Conservation (phyloP, 2,888 invertebrate species). For the Apamea crenata region DNA sequence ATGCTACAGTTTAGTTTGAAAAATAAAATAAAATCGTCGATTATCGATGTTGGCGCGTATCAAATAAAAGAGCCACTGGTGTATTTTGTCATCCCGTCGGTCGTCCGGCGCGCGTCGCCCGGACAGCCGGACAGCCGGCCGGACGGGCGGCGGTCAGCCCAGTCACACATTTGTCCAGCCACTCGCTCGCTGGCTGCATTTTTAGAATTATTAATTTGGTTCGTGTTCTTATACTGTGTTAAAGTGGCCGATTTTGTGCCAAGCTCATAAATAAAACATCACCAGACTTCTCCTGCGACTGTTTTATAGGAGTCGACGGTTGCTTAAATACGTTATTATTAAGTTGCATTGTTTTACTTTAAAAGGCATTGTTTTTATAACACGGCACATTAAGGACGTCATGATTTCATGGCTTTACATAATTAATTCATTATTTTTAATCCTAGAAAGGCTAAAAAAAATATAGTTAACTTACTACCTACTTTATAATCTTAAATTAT, state of each 20-base stretch:
- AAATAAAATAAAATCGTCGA: constrained; percentile 51
- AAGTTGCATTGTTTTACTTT: constrained; percentile 74
- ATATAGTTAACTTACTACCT: neutral
- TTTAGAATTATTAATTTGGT: constrained; percentile 89
- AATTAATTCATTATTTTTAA: constrained; percentile 16
- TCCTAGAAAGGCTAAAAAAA: neutral
- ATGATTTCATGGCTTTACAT: constrained; percentile 45
- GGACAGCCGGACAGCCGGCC: constrained; percentile 33
- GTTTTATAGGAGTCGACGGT: constrained; percentile 79
- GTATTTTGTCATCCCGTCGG: constrained; percentile 77
- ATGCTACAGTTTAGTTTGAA: constrained; percentile 21
- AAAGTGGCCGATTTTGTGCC: constrained; percentile 86
- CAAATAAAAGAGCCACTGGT: constrained; percentile 72
- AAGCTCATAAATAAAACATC: constrained; percentile 88
- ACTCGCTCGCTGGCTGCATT: constrained; percentile 83
- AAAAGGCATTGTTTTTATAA: constrained; percentile 64
- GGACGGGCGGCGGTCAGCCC: constrained; percentile 62
- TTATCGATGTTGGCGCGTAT: constrained; percentile 65
- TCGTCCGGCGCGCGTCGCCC: constrained; percentile 26
- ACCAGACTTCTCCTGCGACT: constrained; percentile 74
- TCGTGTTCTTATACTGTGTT: constrained; percentile 86
- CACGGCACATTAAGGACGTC: constrained; percentile 39
- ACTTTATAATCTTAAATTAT: neutral
- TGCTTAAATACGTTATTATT: constrained; percentile 82
- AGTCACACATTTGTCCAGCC: constrained; percentile 80